phyloP scores from a whole-genome alignment of 2,797 vertebrate species.

The Hemibagrus guttatus region DNA sequence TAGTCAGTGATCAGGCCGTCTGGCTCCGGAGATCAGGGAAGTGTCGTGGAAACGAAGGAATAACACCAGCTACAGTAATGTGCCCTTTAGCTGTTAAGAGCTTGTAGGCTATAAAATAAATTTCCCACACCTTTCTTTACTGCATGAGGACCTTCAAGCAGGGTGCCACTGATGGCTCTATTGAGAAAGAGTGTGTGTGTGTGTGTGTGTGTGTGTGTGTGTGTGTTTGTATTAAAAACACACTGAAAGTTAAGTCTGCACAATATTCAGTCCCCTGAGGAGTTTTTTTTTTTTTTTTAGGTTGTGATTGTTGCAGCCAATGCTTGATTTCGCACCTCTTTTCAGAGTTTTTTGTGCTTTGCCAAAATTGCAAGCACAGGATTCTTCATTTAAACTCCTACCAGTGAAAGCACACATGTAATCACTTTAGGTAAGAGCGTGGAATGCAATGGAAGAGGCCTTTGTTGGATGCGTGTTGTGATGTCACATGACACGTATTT shows the following conservation, averaged over 20 bases:
- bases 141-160: slow-evolving; percentile 65
- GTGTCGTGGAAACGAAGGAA: slow-evolving; percentile 10
- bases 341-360: no score
- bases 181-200: no score
- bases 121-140: slow-evolving; percentile 63
- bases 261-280: not conserved
- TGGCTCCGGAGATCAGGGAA: slow-evolving; percentile 15
- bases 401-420: no score
- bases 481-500: no score
- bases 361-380: no score
- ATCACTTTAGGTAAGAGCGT: no score
- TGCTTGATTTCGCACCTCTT: no score
- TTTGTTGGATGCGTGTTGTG: no score
- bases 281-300: no score
- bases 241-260: not conserved
- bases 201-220: slow-evolving; percentile 32
- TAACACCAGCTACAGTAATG: slow-evolving; percentile 31
- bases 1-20: not conserved
- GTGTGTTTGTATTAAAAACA: not conserved
- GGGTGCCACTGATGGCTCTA: slow-evolving; percentile 53
- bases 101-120: slow-evolving; percentile 68
- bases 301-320: no score
- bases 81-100: slow-evolving; percentile 61
- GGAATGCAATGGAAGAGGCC: no score
- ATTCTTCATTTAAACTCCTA: no score